phyloP scores from a whole-genome alignment of 2,113 vertebrate species.

The Mustela lutreola region DNA sequence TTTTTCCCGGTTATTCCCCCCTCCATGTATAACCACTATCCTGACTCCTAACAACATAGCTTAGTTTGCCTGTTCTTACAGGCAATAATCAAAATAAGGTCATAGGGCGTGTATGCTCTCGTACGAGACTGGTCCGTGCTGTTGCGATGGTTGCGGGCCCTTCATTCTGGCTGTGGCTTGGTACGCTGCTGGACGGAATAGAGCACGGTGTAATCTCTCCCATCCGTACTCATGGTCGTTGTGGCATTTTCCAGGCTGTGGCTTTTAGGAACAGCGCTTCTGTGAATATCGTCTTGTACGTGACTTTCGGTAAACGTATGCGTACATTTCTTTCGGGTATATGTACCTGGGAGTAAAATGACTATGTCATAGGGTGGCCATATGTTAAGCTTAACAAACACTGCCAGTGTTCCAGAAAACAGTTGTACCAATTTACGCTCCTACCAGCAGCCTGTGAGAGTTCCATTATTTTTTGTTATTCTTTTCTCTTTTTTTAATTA shows the following conservation, averaged over 20 bases:
- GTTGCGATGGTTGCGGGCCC: no score
- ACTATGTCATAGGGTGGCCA: background rate
- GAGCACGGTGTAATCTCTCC: background rate
- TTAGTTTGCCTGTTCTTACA: background rate
- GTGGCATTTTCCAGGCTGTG: background rate
- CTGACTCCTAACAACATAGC: background rate
- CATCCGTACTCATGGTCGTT: background rate
- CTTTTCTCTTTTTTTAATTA: background rate
- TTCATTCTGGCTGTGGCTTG: background rate
- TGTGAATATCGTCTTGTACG: background rate
- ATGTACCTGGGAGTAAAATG: background rate
- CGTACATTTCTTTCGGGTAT: background rate
- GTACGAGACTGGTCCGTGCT: background rate
- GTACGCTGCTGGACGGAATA: background rate
- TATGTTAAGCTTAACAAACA: constrained; percentile 30
- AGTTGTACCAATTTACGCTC: constrained; percentile 8
- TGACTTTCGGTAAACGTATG: background rate
- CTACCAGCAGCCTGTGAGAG: background rate
- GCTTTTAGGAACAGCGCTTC: background rate
- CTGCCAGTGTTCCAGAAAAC: constrained; percentile 6
- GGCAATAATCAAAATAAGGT: background rate
- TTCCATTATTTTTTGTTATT: constrained; percentile 22
- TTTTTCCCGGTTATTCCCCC: background rate
- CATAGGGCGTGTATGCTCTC: background rate
- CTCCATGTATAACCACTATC: background rate